These are phyloP conservation scores for Euwallacea similis DNA, from an alignment of 1,140 invertebrate genomes.

Conservation along the genomic window DNA sequence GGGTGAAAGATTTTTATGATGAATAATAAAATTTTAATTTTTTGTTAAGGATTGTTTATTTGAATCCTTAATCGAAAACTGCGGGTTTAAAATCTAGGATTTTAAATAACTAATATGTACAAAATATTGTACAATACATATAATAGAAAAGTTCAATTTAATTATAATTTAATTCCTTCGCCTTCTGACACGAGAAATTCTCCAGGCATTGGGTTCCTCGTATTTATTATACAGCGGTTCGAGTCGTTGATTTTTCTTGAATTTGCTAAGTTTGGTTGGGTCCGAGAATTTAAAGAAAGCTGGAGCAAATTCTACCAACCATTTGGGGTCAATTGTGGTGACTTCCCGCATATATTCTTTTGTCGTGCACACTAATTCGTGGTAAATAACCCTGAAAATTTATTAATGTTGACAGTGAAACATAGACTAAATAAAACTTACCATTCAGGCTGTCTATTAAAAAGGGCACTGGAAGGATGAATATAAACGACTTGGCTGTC, in stretches of 20 bases:
- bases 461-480: slow-evolving; percentile 96
- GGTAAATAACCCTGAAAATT: slow-evolving; percentile 87
- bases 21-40: too few species aligned
- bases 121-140: too few species aligned
- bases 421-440: slow-evolving; percentile 53
- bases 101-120: too few species aligned
- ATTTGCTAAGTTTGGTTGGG: slow-evolving; percentile 97
- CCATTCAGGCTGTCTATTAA: slow-evolving; percentile 98
- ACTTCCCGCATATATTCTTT: slow-evolving; percentile 99
- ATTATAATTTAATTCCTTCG: slow-evolving; percentile 74
- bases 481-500: slow-evolving; percentile 99
- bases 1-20: too few species aligned
- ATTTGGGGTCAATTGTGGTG: slow-evolving; percentile 98
- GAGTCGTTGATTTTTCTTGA: slow-evolving; percentile 98
- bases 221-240: slow-evolving; percentile 99
- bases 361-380: slow-evolving; percentile 97
- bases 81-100: too few species aligned
- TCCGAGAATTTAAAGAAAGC: slow-evolving; percentile 99
- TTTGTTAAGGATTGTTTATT: too few species aligned
- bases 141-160: too few species aligned
- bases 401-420: not conserved
- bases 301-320: slow-evolving; percentile 98
- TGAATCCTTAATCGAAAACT: too few species aligned
- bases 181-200: slow-evolving; percentile 92
- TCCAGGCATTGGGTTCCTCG: slow-evolving; percentile 98